A percentile compares a stretch with the other conserved stretches of the same genome.
Conservation (phyloP, 2,797 vertebrate species). For the Poecilia gillii region DNA sequence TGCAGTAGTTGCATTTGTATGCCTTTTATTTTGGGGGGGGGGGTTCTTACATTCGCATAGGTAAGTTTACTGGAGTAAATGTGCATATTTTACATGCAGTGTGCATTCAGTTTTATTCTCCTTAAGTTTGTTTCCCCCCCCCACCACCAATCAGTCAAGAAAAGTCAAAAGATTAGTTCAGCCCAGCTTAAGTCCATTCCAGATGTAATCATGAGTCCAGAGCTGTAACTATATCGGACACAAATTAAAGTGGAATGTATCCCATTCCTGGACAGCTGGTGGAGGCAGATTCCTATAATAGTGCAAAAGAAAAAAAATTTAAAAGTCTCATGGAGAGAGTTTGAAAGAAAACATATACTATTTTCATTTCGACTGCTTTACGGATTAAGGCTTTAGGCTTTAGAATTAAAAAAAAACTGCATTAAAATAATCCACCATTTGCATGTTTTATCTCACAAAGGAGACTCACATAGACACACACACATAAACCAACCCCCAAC, state of each 20-base stretch:
- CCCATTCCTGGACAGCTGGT: conserved; percentile 71
- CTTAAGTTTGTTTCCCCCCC: conserved; percentile 35
- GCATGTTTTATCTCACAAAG: conserved; percentile 83
- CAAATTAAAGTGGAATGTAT: conserved; percentile 64
- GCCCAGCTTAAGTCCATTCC: conserved; percentile 47
- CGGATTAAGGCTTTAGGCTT: conserved; percentile 74
- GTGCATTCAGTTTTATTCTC: conserved; percentile 26
- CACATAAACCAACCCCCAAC: conserved; percentile 67
- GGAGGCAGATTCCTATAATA: conserved; percentile 72
- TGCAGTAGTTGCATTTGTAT: conserved; percentile 16
- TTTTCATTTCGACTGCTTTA: conserved; percentile 83
- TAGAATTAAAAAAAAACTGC: conserved; percentile 68
- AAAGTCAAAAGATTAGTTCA: conserved; percentile 21
- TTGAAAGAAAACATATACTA: conserved; percentile 78
- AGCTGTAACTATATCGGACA: conserved; percentile 53
- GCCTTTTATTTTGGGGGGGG: not conserved
- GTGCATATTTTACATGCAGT: conserved; percentile 38
- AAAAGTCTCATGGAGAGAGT: conserved; percentile 39
- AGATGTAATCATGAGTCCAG: conserved; percentile 59
- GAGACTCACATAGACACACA: conserved; percentile 70
- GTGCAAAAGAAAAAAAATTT: conserved; percentile 36
- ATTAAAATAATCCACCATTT: conserved; percentile 85
- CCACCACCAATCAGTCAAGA: conserved; percentile 34
- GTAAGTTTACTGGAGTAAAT: conserved; percentile 38
- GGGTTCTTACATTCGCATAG: conserved; percentile 2